phyloP scores from a whole-genome alignment of 2,888 invertebrate genomes.

The Podabrus alpinus region DNA sequence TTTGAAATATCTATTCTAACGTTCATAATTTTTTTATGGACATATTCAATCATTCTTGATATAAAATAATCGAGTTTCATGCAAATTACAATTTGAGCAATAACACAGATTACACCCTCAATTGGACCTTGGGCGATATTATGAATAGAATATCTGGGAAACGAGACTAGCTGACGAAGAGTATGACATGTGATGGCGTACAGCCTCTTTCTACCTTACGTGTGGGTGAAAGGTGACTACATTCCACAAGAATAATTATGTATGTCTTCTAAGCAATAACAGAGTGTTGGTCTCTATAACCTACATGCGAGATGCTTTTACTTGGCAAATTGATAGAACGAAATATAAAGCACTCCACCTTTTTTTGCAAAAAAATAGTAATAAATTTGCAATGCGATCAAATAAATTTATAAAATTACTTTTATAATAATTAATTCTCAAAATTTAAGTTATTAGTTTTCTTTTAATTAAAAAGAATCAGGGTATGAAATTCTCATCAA shows the following conservation, averaged over 20 bases:
- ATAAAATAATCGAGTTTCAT: background rate
- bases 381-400: background rate
- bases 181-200: conserved; percentile 46
- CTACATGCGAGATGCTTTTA: conserved; percentile 3
- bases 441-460: background rate
- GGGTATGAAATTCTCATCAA: background rate
- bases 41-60: background rate
- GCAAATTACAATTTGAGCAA: background rate
- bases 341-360: background rate
- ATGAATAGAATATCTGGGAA: conserved; percentile 19
- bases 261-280: conserved; percentile 25
- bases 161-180: conserved; percentile 20
- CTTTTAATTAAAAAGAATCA: background rate
- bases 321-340: background rate
- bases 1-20: background rate
- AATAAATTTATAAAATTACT: background rate
- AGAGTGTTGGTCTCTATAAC: conserved; percentile 9
- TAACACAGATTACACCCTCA: background rate
- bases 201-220: conserved; percentile 28
- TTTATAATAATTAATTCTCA: background rate
- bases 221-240: conserved; percentile 50
- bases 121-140: background rate
- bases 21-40: background rate
- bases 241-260: conserved; percentile 45
- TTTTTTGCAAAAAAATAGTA: background rate